These are phyloP conservation scores for Macaria liturata DNA, from an alignment of 2,888 invertebrate species.

Conservation along the genomic window DNA sequence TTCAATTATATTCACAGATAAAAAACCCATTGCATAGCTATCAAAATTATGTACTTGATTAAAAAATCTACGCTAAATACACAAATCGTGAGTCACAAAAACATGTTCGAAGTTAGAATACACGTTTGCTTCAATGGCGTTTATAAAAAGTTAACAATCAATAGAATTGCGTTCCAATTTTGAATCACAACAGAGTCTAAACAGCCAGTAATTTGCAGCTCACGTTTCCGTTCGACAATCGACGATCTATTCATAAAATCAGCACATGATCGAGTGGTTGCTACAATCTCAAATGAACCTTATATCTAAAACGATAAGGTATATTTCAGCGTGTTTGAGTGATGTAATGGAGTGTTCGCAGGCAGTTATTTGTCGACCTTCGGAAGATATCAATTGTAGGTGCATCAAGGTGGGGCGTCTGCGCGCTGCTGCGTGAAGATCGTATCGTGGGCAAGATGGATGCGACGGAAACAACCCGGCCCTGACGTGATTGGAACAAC, in stretches of 20 bases:
- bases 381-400: conserved; percentile 78
- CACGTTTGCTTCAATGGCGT: conserved; percentile 9
- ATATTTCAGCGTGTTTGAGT: not conserved
- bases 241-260: conserved; percentile 62
- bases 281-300: conserved; percentile 11
- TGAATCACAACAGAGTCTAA: conserved; percentile 34
- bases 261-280: conserved; percentile 36
- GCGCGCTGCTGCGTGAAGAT: conserved; percentile 65
- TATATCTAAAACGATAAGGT: conserved; percentile 5
- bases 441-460: conserved; percentile 56
- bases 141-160: conserved; percentile 25
- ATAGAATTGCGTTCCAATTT: conserved; percentile 30
- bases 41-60: no score
- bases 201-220: conserved; percentile 46
- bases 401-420: conserved; percentile 51
- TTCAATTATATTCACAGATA: conserved; percentile 5
- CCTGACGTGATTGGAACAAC: conserved; percentile 26
- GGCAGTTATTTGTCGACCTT: conserved; percentile 75
- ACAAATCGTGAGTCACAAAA: not conserved
- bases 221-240: conserved; percentile 59
- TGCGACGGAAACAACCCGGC: conserved; percentile 43
- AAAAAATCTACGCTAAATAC: no score
- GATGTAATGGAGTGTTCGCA: conserved; percentile 33
- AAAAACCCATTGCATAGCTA: no score
- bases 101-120: not conserved